A percentile compares a stretch with the other conserved stretches of the same genome.
phyloP scores from a whole-genome alignment of 2,888 invertebrate species.

The Polydesmus complanatus region DNA sequence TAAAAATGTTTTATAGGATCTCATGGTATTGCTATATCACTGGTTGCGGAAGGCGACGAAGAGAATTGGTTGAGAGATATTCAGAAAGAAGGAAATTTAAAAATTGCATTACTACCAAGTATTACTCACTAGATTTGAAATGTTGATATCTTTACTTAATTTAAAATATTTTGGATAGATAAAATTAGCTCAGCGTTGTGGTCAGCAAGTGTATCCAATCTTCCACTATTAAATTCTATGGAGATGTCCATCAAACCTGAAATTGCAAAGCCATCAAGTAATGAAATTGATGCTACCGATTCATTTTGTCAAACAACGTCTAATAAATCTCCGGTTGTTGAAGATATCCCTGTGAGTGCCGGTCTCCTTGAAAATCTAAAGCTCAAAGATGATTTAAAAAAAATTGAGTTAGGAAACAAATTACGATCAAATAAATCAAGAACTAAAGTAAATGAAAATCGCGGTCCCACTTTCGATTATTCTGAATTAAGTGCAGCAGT shows the following conservation, averaged over 20 bases:
- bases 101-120: conserved; percentile 11
- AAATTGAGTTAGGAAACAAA: not conserved
- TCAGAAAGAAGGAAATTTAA: conserved; percentile 6
- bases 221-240: too few relatives aligned
- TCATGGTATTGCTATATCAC: conserved; percentile 61
- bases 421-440: not conserved
- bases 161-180: too few relatives aligned
- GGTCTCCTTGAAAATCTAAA: not conserved
- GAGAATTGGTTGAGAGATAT: conserved; percentile 22
- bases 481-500: not conserved
- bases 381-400: not conserved
- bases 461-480: not conserved
- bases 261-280: too few relatives aligned
- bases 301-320: too few relatives aligned
- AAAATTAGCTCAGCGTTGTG: too few relatives aligned
- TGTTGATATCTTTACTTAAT: too few relatives aligned
- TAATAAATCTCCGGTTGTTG: too few relatives aligned
- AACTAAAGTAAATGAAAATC: not conserved
- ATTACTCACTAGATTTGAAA: not conserved
- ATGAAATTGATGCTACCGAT: too few relatives aligned
- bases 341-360: too few relatives aligned
- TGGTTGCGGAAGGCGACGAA: conserved; percentile 54
- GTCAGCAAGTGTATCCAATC: too few relatives aligned
- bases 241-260: too few relatives aligned
- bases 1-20: conserved; percentile 34